Evolutionary conservation across 2,113 vertebrate species (phyloP).

Genomic region (Aythya baeri): DNA sequence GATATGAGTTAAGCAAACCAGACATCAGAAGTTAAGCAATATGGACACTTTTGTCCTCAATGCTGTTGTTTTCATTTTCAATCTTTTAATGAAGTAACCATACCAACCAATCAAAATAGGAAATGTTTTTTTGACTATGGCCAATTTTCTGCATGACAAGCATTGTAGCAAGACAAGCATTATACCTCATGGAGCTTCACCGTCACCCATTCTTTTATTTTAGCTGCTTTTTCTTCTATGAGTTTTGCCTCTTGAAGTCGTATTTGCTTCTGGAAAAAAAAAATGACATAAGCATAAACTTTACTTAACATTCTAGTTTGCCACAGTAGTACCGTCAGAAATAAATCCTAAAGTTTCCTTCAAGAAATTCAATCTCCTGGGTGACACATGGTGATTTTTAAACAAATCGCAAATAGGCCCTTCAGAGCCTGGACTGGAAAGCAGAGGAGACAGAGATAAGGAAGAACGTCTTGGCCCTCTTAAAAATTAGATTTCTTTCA

Average conservation of each 20-base stretch:
- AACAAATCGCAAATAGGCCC: not conserved
- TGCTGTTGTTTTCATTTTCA: not conserved
- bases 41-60: not conserved
- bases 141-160: not conserved
- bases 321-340: not conserved
- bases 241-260: constrained; percentile 93
- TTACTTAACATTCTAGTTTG: not conserved
- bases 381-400: not conserved
- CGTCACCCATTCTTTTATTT: constrained; percentile 99
- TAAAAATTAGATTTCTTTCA: not conserved
- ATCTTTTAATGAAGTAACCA: not conserved
- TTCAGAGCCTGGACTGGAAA: not conserved
- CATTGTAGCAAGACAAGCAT: constrained; percentile 11
- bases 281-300: constrained; percentile 44
- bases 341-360: not conserved
- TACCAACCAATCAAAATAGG: not conserved
- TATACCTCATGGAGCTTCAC: constrained; percentile 93
- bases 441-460: not conserved
- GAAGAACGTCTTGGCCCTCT: not conserved
- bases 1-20: not conserved
- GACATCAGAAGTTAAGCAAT: not conserved
- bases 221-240: constrained; percentile 97
- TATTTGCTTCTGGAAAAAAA: constrained; percentile 88
- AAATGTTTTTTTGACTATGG: not conserved
- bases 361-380: not conserved